phyloP scores from a whole-genome alignment of 2,113 vertebrate genomes.

The Nematolebias whitei region DNA sequence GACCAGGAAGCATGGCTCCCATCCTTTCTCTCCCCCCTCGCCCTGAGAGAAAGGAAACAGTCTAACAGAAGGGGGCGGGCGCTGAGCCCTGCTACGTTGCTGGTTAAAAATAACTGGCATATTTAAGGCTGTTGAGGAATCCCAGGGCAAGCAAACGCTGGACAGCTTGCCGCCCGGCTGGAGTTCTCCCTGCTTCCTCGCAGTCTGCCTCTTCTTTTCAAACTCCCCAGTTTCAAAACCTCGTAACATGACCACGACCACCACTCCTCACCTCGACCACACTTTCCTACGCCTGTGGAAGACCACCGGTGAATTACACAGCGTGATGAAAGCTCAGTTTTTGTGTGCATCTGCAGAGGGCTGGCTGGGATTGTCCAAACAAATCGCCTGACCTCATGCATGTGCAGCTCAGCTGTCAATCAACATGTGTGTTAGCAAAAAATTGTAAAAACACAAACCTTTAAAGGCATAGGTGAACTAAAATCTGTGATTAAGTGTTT shows the following conservation, averaged over 20 bases:
- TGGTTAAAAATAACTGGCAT: slow-evolving; percentile 99
- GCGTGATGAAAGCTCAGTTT: slow-evolving; percentile 69
- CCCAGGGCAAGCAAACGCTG: slow-evolving; percentile 89
- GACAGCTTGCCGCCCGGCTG: slow-evolving; percentile 81
- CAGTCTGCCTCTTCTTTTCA: slow-evolving; percentile 40
- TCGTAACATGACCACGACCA: slow-evolving; percentile 33
- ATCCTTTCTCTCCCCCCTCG: slow-evolving; percentile 93
- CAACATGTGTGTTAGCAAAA: neutral
- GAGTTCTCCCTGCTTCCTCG: slow-evolving; percentile 52
- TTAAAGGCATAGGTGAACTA: no score
- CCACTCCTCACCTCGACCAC: slow-evolving; percentile 24
- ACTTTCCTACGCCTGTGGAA: slow-evolving; percentile 26
- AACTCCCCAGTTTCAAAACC: no score
- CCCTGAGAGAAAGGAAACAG: slow-evolving; percentile 94
- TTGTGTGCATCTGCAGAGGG: slow-evolving; percentile 20
- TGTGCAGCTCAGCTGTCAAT: slow-evolving; percentile 33
- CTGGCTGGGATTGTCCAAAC: slow-evolving; percentile 52
- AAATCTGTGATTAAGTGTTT: no score
- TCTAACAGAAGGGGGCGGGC: slow-evolving; percentile 87
- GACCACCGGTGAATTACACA: slow-evolving; percentile 43
- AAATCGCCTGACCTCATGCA: slow-evolving; percentile 42
- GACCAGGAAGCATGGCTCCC: slow-evolving; percentile 95
- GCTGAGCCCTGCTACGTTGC: slow-evolving; percentile 86
- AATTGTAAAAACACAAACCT: no score
- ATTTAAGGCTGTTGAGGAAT: slow-evolving; percentile 98